Conservation (phyloP, 2,113 vertebrate genomes). For the Onychorhynchus coronatus region DNA sequence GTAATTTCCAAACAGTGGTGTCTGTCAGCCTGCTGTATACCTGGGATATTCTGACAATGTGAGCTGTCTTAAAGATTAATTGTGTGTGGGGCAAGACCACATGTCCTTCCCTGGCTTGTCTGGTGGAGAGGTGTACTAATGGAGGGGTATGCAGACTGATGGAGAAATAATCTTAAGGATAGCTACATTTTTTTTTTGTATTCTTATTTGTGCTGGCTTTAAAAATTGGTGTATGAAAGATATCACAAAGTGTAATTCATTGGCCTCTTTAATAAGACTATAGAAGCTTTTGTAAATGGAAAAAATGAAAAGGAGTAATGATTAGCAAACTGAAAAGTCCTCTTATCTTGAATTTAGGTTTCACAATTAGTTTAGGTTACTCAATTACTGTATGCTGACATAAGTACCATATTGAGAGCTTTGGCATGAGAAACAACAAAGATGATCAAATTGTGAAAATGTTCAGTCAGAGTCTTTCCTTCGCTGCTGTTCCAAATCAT, state of each 20-base stretch:
- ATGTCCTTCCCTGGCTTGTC: not conserved
- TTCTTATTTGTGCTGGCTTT: not conserved
- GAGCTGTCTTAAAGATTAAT: not conserved
- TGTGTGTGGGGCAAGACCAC: not conserved
- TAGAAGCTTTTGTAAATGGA: not conserved
- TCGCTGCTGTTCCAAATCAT: not conserved
- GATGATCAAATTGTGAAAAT: not conserved
- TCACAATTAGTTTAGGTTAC: not conserved
- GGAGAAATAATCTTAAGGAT: not conserved
- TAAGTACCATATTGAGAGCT: not conserved
- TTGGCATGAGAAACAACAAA: not conserved
- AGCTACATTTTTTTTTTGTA: not conserved
- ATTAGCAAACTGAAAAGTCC: not conserved
- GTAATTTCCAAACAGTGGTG: not conserved
- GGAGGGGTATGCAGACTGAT: not conserved
- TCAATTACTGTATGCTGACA: not conserved
- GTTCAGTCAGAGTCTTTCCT: not conserved
- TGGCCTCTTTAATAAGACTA: not conserved
- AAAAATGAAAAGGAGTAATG: not conserved
- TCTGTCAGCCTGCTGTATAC: not conserved
- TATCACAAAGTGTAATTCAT: not conserved
- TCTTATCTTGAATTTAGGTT: not conserved
- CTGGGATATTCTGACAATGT: not conserved
- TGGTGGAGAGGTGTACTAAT: not conserved
- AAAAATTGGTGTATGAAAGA: not conserved